phyloP scores from a whole-genome alignment of 2,113 vertebrate species.

The Eulemur macaco region DNA sequence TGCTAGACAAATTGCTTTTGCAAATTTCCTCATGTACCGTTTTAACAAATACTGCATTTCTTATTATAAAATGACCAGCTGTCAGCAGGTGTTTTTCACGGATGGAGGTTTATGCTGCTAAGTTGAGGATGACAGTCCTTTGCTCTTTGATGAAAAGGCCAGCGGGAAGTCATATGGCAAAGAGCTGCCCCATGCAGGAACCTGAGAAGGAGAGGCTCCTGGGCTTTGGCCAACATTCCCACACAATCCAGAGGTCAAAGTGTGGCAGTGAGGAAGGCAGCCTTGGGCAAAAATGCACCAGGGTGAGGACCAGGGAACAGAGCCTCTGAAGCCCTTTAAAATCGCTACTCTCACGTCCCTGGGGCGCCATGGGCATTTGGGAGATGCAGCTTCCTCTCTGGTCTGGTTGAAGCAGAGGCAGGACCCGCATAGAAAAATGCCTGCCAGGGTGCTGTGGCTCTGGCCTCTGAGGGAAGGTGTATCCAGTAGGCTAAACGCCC shows the following conservation, averaged over 20 bases:
- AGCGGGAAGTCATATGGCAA: neutral
- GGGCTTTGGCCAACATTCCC: neutral
- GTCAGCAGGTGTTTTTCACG: neutral
- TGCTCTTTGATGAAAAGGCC: constrained; percentile 5
- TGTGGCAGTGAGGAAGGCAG: neutral
- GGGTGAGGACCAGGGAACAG: neutral
- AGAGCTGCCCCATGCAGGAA: neutral
- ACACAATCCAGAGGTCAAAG: neutral
- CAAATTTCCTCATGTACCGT: neutral
- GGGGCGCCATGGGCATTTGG: neutral
- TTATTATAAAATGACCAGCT: neutral
- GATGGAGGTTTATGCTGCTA: neutral
- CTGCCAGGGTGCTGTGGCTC: neutral
- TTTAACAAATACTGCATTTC: neutral
- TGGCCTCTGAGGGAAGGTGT: neutral
- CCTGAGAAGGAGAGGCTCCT: neutral
- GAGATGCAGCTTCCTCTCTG: neutral
- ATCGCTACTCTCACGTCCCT: fast-evolving
- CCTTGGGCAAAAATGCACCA: neutral
- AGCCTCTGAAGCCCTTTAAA: neutral
- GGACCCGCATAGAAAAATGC: neutral
- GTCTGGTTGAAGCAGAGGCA: neutral
- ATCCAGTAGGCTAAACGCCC: neutral
- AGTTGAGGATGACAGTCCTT: neutral
- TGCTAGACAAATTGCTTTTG: neutral